Evolutionary conservation across 2,113 vertebrate species (phyloP), one percentile per base, ranked within the genome.

Genomic region (Elgaria multicarinata): DNA sequence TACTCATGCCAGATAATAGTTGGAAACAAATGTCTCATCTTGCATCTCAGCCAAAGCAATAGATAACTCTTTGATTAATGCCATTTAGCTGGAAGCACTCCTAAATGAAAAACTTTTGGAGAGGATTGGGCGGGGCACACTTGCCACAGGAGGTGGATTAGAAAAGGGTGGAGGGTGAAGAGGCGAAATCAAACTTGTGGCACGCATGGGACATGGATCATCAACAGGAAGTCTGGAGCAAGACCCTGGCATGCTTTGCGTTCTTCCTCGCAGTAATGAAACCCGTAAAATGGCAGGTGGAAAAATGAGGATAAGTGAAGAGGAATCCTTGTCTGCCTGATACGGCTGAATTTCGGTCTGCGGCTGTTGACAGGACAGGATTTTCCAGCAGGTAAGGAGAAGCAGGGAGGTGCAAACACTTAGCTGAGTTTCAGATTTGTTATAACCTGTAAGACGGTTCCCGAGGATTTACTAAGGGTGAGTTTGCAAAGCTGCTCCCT

Each of bases 81-180:
- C 75, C 87, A 87, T 91, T 79, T 87, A 93, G 93, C 92, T 93
- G 93, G 88, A 92, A 91, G 90, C 81, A 84, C 83, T 93, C 94
- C 87, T 88, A 94, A 90, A 93, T 93, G 92, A 92, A 93, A 93
- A 93, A 91, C 92, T 92, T 92, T 94, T 50, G 3, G 86, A 80
- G 90, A 87, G 91, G 80, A 58, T 85, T 89, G 95, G 93, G 96
- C 95, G 97, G 94, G 94, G 95, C 93, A 1, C 72, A 1, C 0
- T 1, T 72, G 66, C 71, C 42, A 89, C 42, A 79, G 92, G 93
- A 96, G 82, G 89, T 50, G 55, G 91, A 89, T 93, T 44, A 3
- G n/a, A 85, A 91, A 87, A 79, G 81, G 85, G 78, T 91, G 39
- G 87, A 87, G 79, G 39, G 33, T 2, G 46, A 55, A 39, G 33